A percentile compares a stretch with the other conserved stretches of the same genome.
phyloP scores from a whole-genome alignment of 2,797 vertebrate genomes.

The Hybognathus amarus region DNA sequence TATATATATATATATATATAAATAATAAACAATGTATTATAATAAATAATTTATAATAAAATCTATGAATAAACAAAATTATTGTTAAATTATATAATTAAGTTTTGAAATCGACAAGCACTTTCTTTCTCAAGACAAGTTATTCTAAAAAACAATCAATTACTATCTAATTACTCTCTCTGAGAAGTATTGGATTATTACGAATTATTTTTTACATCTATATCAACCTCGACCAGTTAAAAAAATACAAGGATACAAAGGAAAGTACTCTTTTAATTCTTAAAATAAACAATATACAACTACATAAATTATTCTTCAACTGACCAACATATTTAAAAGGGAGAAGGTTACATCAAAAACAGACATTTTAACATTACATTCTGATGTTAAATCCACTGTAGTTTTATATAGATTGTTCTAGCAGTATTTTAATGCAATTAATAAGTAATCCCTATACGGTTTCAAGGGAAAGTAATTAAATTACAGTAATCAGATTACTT shows the following conservation, averaged over 20 bases:
- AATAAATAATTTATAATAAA: not conserved
- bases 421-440: too few relatives aligned
- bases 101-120: not conserved
- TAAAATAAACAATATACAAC: too few relatives aligned
- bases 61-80: not conserved
- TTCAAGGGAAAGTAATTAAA: too few relatives aligned
- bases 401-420: not conserved
- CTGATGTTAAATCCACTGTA: not conserved
- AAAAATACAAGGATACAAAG: too few relatives aligned
- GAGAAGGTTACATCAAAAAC: not conserved
- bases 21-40: not conserved
- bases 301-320: not conserved
- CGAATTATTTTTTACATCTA: too few relatives aligned
- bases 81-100: not conserved
- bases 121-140: not conserved
- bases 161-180: too few relatives aligned
- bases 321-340: not conserved
- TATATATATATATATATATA: too few relatives aligned
- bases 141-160: too few relatives aligned
- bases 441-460: too few relatives aligned
- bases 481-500: too few relatives aligned
- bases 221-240: too few relatives aligned
- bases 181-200: too few relatives aligned
- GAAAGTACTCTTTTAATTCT: not conserved
- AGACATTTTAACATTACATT: not conserved